Evolutionary conservation across 2,797 vertebrate species (phyloP).

Genomic region (Phaenicophaeus curvirostris): DNA sequence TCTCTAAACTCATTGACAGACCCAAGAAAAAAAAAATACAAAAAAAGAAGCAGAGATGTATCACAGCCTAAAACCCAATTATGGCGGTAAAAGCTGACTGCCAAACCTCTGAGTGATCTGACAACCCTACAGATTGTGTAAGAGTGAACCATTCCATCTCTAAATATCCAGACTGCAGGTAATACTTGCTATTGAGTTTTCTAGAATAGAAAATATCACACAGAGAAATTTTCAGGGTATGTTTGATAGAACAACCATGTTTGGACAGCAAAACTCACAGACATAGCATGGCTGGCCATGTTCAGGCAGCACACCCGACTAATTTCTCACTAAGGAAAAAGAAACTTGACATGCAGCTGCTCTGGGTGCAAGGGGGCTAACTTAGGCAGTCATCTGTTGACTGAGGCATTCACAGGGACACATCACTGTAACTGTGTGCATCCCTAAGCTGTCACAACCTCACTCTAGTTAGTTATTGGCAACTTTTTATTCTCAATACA

Average conservation of each 20-base stretch:
- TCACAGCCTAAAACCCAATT: background rate
- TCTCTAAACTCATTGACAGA: background rate
- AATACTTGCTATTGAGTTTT: background rate
- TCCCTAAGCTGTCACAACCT: background rate
- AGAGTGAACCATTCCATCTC: background rate
- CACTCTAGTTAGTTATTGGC: background rate
- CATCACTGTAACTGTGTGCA: rapidly evolving
- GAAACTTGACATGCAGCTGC: rapidly evolving
- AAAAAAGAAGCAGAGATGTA: background rate
- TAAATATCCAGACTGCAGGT: background rate
- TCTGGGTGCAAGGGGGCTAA: background rate
- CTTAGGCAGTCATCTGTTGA: background rate
- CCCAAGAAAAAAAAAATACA: background rate
- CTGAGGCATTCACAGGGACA: background rate
- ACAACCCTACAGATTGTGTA: background rate
- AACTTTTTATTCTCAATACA: background rate
- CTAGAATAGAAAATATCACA: background rate
- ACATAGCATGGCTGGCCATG: rapidly evolving
- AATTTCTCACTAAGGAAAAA: background rate
- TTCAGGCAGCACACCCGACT: background rate
- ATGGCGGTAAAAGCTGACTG: background rate
- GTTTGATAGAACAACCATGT: background rate
- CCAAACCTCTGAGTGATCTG: background rate
- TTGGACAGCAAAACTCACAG: background rate
- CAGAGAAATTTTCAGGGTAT: background rate